A percentile compares a stretch with the other conserved stretches of the same genome.
These are phyloP conservation scores for Pachyrhynchus sulphureomaculatus DNA, from an alignment of 1,140 invertebrate genomes.

Conservation along the genomic window DNA sequence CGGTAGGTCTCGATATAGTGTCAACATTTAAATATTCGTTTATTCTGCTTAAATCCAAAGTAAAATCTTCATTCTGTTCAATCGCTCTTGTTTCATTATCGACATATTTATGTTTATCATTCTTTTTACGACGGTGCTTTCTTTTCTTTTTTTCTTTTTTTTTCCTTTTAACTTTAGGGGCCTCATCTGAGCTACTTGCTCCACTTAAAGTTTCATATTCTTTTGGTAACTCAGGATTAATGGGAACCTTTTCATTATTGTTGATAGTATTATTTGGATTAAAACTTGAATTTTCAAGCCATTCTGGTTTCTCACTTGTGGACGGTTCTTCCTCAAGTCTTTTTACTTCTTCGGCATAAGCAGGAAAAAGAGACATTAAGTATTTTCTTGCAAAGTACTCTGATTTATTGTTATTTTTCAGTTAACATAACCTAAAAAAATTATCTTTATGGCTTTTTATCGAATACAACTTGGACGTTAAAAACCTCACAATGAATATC, in stretches of 20 bases:
- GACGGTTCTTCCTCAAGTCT: constrained; percentile 15
- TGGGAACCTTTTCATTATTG: neutral
- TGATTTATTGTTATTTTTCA: too few relatives aligned
- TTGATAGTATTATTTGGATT: constrained; percentile 22
- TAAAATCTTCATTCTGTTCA: constrained; percentile 51
- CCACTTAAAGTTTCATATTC: neutral
- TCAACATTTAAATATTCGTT: constrained; percentile 53
- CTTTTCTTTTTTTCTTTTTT: constrained; percentile 30
- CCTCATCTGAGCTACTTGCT: too few relatives aligned
- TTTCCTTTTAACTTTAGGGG: constrained; percentile 25
- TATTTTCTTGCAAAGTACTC: too few relatives aligned
- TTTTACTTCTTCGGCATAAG: constrained; percentile 37
- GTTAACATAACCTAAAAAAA: too few relatives aligned
- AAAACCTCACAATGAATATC: too few relatives aligned
- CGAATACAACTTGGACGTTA: too few relatives aligned
- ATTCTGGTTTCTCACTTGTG: constrained; percentile 21
- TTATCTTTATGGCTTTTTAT: too few relatives aligned
- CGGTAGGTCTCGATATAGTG: constrained; percentile 52
- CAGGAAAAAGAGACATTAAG: constrained; percentile 50
- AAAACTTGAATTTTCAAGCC: constrained; percentile 50
- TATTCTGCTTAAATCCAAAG: constrained; percentile 56
- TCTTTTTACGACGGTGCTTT: constrained; percentile 4
- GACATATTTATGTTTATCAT: neutral
- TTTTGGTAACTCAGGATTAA: neutral
- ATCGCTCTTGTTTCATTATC: neutral